Evolutionary conservation across 2,113 vertebrate species (phyloP).

Genomic region (Pelmatolapia mariae): DNA sequence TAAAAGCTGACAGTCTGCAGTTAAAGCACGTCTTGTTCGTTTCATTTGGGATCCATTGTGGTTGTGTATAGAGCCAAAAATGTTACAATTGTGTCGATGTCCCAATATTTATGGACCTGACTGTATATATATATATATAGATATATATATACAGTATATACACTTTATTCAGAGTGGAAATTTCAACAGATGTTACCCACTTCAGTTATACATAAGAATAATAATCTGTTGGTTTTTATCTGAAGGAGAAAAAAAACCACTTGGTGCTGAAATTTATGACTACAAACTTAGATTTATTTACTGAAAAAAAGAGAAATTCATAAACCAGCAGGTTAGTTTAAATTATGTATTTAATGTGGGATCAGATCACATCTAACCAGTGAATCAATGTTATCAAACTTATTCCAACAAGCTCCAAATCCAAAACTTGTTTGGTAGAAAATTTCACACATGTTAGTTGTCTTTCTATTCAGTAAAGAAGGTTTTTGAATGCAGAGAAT

Average conservation of each 20-base stretch:
- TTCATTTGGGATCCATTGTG: too few relatives aligned
- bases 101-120: too few relatives aligned
- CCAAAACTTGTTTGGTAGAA: neutral
- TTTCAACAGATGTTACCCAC: neutral
- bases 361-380: neutral
- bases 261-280: neutral
- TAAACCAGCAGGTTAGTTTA: neutral
- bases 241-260: neutral
- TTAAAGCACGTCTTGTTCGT: too few relatives aligned
- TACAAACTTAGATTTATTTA: neutral
- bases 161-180: neutral
- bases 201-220: neutral
- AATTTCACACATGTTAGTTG: neutral
- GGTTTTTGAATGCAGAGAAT: neutral
- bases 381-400: too few relatives aligned
- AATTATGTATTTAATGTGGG: neutral
- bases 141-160: too few relatives aligned
- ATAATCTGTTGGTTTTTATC: neutral
- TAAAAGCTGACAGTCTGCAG: too few relatives aligned
- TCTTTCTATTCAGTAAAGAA: neutral
- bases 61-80: too few relatives aligned
- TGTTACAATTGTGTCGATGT: too few relatives aligned
- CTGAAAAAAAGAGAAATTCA: neutral
- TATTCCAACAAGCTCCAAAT: accelerated
- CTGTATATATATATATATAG: too few relatives aligned